phyloP scores from a whole-genome alignment of 2,797 vertebrate species.

The Danio jaintianensis region DNA sequence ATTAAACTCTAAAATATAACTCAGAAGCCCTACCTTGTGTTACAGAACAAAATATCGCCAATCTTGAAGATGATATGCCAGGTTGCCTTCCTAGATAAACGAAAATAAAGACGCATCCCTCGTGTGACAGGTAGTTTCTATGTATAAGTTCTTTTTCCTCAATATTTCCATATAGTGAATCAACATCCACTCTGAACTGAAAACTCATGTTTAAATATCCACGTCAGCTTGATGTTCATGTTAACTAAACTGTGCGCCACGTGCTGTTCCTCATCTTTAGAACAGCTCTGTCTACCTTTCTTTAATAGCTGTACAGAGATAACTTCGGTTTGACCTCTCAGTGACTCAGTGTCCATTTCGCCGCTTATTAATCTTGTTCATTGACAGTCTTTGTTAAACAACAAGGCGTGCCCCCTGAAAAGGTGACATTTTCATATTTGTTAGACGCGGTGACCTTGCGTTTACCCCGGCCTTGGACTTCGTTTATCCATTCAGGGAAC shows the following conservation, averaged over 20 bases:
- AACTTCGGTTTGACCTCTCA: constrained; percentile 96
- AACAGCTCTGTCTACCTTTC: constrained; percentile 45
- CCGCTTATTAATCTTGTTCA: constrained; percentile 99
- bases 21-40: not conserved
- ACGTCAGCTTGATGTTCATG: not conserved
- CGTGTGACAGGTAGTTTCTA: constrained; percentile 24
- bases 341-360: constrained; percentile 98
- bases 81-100: constrained; percentile 11
- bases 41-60: constrained; percentile 13
- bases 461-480: constrained; percentile 99
- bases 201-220: not conserved
- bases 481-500: constrained; percentile 85
- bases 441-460: constrained; percentile 99
- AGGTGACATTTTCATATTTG: constrained; percentile 99
- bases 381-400: constrained; percentile 99
- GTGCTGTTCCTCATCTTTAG: constrained; percentile 9
- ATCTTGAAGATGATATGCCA: constrained; percentile 1
- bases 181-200: not conserved
- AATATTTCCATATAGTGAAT: constrained; percentile 1
- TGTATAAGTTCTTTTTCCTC: constrained; percentile 7
- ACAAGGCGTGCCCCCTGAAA: constrained; percentile 94
- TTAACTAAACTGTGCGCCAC: constrained; percentile 8
- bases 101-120: constrained; percentile 34
- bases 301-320: constrained; percentile 76
- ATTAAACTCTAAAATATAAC: not conserved